Base-by-base conservation (phyloP, 2,797 vertebrate species). In the Eospalax fontanierii region DNA sequence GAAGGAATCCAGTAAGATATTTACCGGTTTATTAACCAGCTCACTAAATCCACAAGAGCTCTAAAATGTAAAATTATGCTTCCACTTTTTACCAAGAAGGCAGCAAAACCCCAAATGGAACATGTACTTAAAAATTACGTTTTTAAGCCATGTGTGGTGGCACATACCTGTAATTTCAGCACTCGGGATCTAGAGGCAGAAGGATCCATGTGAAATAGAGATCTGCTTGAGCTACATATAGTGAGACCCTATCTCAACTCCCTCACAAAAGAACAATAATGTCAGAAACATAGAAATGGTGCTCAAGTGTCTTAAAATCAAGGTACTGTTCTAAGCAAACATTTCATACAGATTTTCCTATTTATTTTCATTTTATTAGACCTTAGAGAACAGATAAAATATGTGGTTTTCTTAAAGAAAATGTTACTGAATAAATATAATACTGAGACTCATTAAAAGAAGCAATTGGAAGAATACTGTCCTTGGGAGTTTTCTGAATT, bases 371-470 rank as follows among this genome's bases (percentile, higher is more conserved):
- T 87, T 43, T n/a, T 40, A 33, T 79, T 79, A 88, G 59, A 68
- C 16, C 33, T 79, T 30, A 18, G 71, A 73, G 40, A 18, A 0
- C n/a, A 84, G 28, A 71, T 15, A 91, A 59, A 6, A 81, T 7
- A 61, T 33, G 46, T 33, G 1, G 79, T 59, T 82, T 92, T 82
- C 92, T 88, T 82, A 57, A 87, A 54, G 59, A 87, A 87, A 85
- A 1, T 78, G 18, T 19, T 12, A 78, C 70, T 81, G n/a, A 85
- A 83, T 8, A 88, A 81, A 78, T 10, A 70, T 1, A 22, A 68
- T 71, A 70, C 19, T 46, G 43, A 59, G 22, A 24, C 40, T 38
- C 18, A 3, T 50, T 40, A 1, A 40, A 38, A 90, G 35, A 15
- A 70, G 76, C 30, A 65, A 40, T 2, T 18, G 28, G n/a, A 46